A percentile compares a stretch with the other conserved stretches of the same genome.
These are phyloP conservation scores for Merluccius polli DNA, from an alignment of 2,797 vertebrate genomes.

Conservation along the genomic window DNA sequence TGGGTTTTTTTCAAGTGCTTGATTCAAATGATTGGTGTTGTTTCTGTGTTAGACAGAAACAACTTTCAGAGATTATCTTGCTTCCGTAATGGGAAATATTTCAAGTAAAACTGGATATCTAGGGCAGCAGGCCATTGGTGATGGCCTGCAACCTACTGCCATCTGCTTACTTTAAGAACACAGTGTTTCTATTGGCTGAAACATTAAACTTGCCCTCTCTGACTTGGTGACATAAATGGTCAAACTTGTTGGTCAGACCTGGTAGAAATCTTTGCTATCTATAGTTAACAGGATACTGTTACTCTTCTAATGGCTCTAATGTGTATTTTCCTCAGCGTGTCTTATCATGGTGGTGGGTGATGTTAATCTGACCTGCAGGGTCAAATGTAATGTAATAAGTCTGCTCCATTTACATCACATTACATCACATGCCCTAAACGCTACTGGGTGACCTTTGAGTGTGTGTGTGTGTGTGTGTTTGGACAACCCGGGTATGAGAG, in stretches of 20 bases:
- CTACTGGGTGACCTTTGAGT: background rate
- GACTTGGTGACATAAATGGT: background rate
- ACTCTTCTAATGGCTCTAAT: background rate
- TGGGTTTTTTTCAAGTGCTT: background rate
- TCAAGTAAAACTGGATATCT: background rate
- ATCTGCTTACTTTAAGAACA: slow-evolving; percentile 4
- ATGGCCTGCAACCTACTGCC: background rate
- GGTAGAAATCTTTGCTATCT: no score
- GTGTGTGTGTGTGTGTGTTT: no score
- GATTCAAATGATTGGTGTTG: background rate
- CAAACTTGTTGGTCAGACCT: background rate
- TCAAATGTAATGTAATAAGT: background rate
- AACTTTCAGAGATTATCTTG: no score
- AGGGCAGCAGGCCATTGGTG: background rate
- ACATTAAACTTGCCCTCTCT: background rate
- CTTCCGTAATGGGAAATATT: background rate
- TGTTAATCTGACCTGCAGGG: background rate
- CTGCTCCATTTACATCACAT: background rate
- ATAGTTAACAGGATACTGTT: background rate
- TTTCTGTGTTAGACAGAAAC: no score
- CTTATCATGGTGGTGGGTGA: background rate
- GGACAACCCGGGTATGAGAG: background rate
- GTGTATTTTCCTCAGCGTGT: background rate
- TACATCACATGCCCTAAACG: background rate
- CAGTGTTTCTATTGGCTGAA: background rate